A percentile compares a stretch with the other conserved stretches of the same genome.
Evolutionary conservation across 2,113 vertebrate genomes (phyloP).

Genomic region (Eulacestoma nigropectus): DNA sequence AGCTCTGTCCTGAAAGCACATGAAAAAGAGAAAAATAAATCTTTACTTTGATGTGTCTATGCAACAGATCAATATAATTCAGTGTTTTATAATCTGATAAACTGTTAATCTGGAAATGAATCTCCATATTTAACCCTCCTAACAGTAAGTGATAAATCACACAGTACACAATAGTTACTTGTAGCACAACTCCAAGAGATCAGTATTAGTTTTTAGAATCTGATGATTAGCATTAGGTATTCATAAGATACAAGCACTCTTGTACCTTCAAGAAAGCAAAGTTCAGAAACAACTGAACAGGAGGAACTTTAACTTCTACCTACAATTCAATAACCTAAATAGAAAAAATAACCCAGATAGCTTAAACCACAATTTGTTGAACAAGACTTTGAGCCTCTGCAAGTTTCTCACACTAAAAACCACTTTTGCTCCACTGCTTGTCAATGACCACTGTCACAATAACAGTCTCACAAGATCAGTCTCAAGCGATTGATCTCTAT

Average conservation of each 20-base stretch:
- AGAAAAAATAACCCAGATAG: fast-evolving
- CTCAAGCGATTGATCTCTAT: background rate
- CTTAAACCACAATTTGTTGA: background rate
- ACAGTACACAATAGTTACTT: background rate
- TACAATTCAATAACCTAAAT: background rate
- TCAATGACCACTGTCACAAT: fast-evolving
- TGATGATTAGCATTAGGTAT: background rate
- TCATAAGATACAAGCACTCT: background rate
- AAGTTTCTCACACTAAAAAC: background rate
- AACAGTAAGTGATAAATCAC: background rate
- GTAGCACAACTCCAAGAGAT: background rate
- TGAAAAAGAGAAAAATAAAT: background rate
- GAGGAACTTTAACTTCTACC: background rate
- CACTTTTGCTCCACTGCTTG: background rate
- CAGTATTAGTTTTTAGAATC: background rate
- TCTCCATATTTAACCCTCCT: background rate
- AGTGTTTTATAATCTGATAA: background rate
- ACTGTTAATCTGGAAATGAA: background rate
- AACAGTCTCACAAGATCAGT: background rate
- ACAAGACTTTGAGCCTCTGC: background rate
- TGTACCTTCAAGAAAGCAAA: background rate
- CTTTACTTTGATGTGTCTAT: background rate
- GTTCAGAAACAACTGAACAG: background rate
- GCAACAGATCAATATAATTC: background rate
- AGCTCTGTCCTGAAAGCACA: slow-evolving; percentile 80